Evolutionary conservation across 2,888 invertebrate species (phyloP).

Genomic region (Chrysodeixis includens): DNA sequence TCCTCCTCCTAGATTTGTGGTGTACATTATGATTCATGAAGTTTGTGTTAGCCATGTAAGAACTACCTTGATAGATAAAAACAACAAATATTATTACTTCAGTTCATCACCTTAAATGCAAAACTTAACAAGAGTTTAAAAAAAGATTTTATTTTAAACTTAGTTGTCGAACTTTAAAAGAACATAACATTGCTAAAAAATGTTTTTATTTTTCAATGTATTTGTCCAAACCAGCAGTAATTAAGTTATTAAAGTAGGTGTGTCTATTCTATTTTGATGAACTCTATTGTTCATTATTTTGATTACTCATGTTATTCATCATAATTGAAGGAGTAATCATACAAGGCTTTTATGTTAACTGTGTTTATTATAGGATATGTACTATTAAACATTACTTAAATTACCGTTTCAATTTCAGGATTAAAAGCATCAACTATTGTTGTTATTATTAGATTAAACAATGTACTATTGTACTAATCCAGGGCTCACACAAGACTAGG

Average conservation of each 20-base stretch:
- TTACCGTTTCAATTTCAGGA: too few species aligned
- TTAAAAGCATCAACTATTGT: too few species aligned
- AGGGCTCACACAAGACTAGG: too few species aligned
- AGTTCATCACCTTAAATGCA: neutral
- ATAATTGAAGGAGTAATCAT: neutral
- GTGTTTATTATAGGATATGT: neutral
- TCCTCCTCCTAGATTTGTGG: constrained; percentile 27
- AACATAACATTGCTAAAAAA: neutral
- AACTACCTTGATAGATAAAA: constrained; percentile 30
- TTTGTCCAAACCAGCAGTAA: neutral
- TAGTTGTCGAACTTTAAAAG: too few species aligned
- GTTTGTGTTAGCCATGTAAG: constrained; percentile 34
- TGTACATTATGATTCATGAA: constrained; percentile 35
- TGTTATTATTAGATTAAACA: too few species aligned
- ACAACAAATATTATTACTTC: neutral
- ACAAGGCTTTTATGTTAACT: neutral
- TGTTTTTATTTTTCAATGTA: too few species aligned
- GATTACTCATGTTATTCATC: constrained; percentile 3
- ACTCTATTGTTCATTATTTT: neutral
- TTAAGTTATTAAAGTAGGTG: neutral
- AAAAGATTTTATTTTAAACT: too few species aligned
- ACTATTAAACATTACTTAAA: too few species aligned
- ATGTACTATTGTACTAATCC: too few species aligned
- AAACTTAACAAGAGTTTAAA: too few species aligned
- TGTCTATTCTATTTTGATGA: neutral